Conservation (phyloP, 2,888 invertebrate genomes). For the Coelogynopora nodosa region DNA sequence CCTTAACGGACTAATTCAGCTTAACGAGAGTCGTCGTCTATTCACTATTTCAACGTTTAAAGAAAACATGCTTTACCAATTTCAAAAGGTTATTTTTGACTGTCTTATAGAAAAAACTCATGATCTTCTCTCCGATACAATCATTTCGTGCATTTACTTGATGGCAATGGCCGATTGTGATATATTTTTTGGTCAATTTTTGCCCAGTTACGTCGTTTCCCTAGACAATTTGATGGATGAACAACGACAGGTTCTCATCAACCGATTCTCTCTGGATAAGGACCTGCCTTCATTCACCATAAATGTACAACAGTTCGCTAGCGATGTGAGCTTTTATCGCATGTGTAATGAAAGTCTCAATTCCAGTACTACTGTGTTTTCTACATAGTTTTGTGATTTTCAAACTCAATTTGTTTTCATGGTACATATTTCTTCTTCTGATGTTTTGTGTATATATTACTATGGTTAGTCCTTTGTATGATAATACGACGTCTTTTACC, state of each 20-base stretch:
- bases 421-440: no score
- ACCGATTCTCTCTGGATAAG: background rate
- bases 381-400: no score
- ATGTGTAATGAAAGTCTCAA: background rate
- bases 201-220: background rate
- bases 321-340: background rate
- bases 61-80: background rate
- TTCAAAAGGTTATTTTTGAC: background rate
- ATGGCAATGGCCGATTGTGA: background rate
- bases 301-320: background rate
- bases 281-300: background rate
- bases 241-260: background rate
- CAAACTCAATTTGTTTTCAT: no score
- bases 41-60: background rate
- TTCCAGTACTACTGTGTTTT: background rate
- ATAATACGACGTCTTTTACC: no score
- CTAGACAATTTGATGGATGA: background rate
- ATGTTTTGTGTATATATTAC: no score
- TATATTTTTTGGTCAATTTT: background rate
- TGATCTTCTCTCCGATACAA: background rate
- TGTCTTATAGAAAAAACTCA: background rate
- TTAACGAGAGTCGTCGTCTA: background rate
- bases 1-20: background rate
- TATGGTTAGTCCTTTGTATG: no score
- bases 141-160: background rate